Conservation (phyloP, 1,140 invertebrate species). For the Drosophila erecta region DNA sequence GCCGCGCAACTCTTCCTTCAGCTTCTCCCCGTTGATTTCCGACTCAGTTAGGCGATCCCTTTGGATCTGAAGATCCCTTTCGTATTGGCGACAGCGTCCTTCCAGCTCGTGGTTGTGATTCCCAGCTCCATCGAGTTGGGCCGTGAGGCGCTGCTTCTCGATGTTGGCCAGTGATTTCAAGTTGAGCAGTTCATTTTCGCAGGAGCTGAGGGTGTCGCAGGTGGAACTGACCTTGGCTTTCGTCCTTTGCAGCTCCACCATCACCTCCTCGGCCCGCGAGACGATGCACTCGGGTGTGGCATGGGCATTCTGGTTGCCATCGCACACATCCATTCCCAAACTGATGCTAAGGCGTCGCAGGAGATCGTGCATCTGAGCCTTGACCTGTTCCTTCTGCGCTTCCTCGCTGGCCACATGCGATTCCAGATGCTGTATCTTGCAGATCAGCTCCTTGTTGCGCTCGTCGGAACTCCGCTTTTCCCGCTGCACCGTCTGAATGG, state of each 20-base stretch:
- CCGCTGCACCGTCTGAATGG: conserved; percentile 89
- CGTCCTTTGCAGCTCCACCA: conserved; percentile 87
- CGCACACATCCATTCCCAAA: conserved; percentile 88
- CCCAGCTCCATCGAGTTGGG: conserved; percentile 72
- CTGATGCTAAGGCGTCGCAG: conserved; percentile 88
- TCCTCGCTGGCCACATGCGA: conserved; percentile 89
- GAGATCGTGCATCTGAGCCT: conserved; percentile 89
- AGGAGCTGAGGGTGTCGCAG: conserved; percentile 78
- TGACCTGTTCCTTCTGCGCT: conserved; percentile 88
- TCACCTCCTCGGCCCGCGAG: conserved; percentile 89
- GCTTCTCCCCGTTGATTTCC: conserved; percentile 79
- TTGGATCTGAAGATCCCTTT: conserved; percentile 78
- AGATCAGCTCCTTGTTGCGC: conserved; percentile 90
- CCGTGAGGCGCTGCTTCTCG: conserved; percentile 77
- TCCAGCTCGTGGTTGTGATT: conserved; percentile 82
- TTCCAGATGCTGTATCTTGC: conserved; percentile 89
- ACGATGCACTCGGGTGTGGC: conserved; percentile 88
- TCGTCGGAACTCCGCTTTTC: conserved; percentile 91
- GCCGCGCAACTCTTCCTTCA: conserved; percentile 81
- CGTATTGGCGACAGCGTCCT: conserved; percentile 73
- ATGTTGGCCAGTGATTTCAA: conserved; percentile 74
- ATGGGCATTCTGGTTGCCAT: conserved; percentile 85
- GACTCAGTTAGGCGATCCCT: conserved; percentile 79
- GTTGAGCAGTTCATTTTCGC: conserved; percentile 79
- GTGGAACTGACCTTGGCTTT: conserved; percentile 85